phyloP scores from a whole-genome alignment of 1,140 invertebrate genomes.

The Trachelipus rathkii region DNA sequence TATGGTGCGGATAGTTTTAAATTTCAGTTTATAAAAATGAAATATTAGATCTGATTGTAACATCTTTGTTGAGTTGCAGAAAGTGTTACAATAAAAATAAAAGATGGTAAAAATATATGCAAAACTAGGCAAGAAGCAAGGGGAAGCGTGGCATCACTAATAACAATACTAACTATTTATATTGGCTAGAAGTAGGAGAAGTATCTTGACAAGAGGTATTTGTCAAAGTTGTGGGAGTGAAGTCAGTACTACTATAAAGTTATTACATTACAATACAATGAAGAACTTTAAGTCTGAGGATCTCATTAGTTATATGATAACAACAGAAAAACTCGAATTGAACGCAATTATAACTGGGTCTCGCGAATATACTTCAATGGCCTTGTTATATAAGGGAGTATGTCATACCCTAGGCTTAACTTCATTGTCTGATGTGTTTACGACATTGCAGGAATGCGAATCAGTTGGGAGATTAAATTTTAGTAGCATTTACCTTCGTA shows the following conservation, averaged over 20 bases:
- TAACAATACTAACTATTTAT: conserved; percentile 41
- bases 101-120: too few relatives aligned
- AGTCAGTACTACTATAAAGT: conserved; percentile 49
- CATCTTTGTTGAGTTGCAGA: too few relatives aligned
- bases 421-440: background rate
- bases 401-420: background rate
- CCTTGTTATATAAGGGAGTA: background rate
- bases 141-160: too few relatives aligned
- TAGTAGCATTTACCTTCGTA: background rate
- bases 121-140: too few relatives aligned
- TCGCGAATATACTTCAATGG: background rate
- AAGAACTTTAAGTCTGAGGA: conserved; percentile 51
- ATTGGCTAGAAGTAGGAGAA: conserved; percentile 46
- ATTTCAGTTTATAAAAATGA: too few relatives aligned
- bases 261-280: conserved; percentile 52
- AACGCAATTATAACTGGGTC: conserved; percentile 43
- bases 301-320: conserved; percentile 48
- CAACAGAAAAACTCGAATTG: conserved; percentile 49
- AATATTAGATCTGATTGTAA: too few relatives aligned
- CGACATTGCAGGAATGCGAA: background rate
- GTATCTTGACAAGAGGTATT: conserved; percentile 45
- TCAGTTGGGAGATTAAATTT: background rate
- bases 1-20: too few relatives aligned
- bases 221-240: conserved; percentile 47
- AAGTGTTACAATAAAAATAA: too few relatives aligned